These are phyloP conservation scores for Dasyprocta punctata DNA, from an alignment of 2,113 vertebrate genomes.

Conservation along the genomic window DNA sequence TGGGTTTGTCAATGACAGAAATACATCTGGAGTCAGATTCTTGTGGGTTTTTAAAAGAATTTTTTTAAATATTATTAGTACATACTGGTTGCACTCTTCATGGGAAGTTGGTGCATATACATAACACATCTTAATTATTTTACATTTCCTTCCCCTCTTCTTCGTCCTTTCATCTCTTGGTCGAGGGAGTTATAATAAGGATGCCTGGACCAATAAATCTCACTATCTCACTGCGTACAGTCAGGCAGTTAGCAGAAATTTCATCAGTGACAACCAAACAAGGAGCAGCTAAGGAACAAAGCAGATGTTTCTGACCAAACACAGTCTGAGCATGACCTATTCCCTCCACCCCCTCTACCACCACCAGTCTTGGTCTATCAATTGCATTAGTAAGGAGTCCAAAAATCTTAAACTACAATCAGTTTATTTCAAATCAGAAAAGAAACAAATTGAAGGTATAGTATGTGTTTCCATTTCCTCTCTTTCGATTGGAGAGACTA, in stretches of 20 bases:
- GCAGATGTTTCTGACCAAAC: background rate
- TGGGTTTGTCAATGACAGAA: conserved; percentile 1
- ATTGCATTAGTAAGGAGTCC: background rate
- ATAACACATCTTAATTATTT: background rate
- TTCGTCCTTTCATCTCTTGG: background rate
- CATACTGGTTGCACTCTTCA: background rate
- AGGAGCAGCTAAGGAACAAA: background rate
- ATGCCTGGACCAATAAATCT: background rate
- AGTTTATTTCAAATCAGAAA: conserved; percentile 1
- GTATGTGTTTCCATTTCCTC: background rate
- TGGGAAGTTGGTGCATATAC: background rate
- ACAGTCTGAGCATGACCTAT: background rate
- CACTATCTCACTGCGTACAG: background rate
- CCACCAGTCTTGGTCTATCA: background rate
- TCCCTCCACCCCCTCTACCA: background rate
- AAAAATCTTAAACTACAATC: background rate
- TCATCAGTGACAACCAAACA: background rate
- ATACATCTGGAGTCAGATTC: background rate
- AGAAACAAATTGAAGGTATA: background rate
- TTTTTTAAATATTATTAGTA: background rate
- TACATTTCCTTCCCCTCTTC: background rate
- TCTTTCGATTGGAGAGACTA: background rate
- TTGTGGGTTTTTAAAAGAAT: background rate
- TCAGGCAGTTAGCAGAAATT: background rate
- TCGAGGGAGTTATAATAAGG: background rate